Base-by-base conservation (phyloP, 2,888 invertebrate species). In the Vanessa cardui region DNA sequence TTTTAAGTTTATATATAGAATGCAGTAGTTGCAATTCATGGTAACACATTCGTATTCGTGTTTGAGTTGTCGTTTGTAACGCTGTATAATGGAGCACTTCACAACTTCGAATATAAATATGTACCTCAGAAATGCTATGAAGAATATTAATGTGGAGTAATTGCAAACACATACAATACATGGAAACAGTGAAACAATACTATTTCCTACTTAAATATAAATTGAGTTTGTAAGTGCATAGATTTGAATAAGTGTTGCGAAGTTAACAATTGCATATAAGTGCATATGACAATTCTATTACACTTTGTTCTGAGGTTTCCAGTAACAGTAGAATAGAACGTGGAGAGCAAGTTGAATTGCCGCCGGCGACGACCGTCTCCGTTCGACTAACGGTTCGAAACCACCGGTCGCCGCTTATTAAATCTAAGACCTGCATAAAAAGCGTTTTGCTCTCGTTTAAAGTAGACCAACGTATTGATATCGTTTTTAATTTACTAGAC, bases 371-470 rank as follows among this genome's bases (percentile, higher is more conserved):
- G 60, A 61, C 73, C 71, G 71, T 70, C 75, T 72, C 82, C 82
- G 82, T 79, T 80, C 83, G 70, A 71, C 80, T 90, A 90, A 90
- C 90, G 91, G 90, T 88, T 71, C 73, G 58, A 66, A 60, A 70
- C 64, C 68, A 66, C 62, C 66, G 75, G 72, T 73, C 74, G 66
- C 67, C 68, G 59, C 60, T 61, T 74, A 70, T 74, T 74, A 68
- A 59, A 59, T 71, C 71, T 72, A 73, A 63, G 69, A 62, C 64
- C 64, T 33, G 52, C 66, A 69, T 61, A 73, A 75, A 76, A 76
- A 73, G 68, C 65, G 61, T 60, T 71, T 62, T 49, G 68, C 64
- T 64, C 67, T 61, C 26, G 45, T 59, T 49, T 64, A 54, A 68
- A 59, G 33, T 59, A 46, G 69, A 64, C 31, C 66, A 54, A 44